phyloP scores from a whole-genome alignment of 1,140 invertebrate species.

The Nylanderia fulva region DNA sequence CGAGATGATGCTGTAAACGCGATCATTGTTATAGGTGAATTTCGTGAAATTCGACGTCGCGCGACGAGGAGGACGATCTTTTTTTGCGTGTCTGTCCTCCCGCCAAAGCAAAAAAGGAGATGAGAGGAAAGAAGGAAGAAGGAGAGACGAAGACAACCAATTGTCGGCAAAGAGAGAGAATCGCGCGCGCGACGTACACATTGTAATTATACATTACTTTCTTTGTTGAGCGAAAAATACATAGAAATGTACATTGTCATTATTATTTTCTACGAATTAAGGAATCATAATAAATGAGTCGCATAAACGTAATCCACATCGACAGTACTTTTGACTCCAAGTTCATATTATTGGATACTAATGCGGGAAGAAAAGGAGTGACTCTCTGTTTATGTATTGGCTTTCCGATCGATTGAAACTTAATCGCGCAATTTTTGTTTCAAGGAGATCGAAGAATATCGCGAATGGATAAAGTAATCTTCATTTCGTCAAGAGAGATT shows the following conservation, averaged over 20 bases:
- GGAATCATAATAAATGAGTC: slow-evolving; percentile 79
- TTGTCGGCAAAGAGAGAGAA: not conserved
- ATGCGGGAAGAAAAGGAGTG: not conserved
- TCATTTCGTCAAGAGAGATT: not conserved
- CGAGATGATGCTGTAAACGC: slow-evolving; percentile 53
- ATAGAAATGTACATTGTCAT: slow-evolving; percentile 77
- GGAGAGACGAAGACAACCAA: no score
- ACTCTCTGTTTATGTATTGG: not conserved
- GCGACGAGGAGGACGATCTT: slow-evolving; percentile 28
- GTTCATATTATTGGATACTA: not conserved
- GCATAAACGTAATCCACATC: slow-evolving; percentile 58
- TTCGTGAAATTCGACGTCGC: slow-evolving; percentile 44
- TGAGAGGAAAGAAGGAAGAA: not conserved
- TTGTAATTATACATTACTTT: slow-evolving; percentile 71
- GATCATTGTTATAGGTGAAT: slow-evolving; percentile 56
- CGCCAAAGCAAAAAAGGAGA: not conserved
- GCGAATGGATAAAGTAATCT: not conserved
- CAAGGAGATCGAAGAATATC: not conserved
- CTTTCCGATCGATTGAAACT: not conserved
- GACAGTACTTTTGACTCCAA: not conserved
- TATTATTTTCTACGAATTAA: slow-evolving; percentile 82
- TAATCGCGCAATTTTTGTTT: not conserved
- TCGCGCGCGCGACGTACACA: slow-evolving; percentile 52
- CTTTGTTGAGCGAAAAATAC: slow-evolving; percentile 66
- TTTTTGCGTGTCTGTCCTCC: slow-evolving; percentile 4